Evolutionary conservation across 1,140 invertebrate genomes (phyloP), one percentile per base, ranked within the genome.

Genomic region (Microplitis mediator): DNA sequence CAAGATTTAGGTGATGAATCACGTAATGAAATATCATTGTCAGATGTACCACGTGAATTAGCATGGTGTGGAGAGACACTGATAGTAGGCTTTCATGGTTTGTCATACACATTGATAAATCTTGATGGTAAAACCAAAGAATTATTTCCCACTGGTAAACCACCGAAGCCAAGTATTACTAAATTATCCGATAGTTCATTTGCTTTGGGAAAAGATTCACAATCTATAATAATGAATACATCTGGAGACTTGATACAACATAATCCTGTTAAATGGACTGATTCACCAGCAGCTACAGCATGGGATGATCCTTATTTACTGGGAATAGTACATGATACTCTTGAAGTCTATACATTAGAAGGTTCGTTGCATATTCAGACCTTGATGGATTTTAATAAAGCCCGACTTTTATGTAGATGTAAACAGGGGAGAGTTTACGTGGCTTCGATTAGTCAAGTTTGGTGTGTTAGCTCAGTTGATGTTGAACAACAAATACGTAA

Each of bases 221-320:
- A 95, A 77, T 94, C 94, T 0, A 92, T 96, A 73, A 88, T 97
- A 32, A 92, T 97, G 74, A 91, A 95, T 80, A 88, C 89, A 1
- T 90, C 93, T 71, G 93, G 92, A n/a, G 88, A 90, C 76, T 87
- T 92, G 45, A 89, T 90, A 54, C 90, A 89, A 78, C 92, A 90
- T 78, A 91, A 90, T 87, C 90, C 90, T 63, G 88, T 97, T 2
- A 94, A 92, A 80, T 97, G 95, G 95, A 90, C 90, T n/a, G 94
- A 95, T 81, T 89, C 92, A 31, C 95, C 95, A 13, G 83, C 90
- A 74, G 90, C 89, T 76, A 89, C 96, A 95, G 95, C 92, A 13
- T 95, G 96, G 91, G 95, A 98, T 86, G 92, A 95, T 79, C 97
- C 97, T 14, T 98, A 95, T 87, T 86, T 96, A 4, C 86, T 98